Percentiles rank a stretch among this genome's conserved stretches.
Evolutionary conservation across 2,888 invertebrate genomes (phyloP).

Genomic region (Oasisia sp.): DNA sequence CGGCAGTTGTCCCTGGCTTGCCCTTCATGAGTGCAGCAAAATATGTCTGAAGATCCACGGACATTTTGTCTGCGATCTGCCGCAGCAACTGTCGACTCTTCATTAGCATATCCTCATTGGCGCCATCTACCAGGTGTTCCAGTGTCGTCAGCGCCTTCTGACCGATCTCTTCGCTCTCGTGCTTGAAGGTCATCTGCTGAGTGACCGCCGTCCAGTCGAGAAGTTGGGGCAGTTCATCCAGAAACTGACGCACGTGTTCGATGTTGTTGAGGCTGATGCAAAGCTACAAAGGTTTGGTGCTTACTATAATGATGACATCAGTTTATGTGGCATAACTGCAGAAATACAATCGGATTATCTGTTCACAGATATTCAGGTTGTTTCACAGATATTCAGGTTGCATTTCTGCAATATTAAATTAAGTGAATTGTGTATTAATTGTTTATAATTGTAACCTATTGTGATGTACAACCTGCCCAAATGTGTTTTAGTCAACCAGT

Average conservation of each 20-base stretch:
- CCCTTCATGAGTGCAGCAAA: slow-evolving; percentile 51
- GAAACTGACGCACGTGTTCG: slow-evolving; percentile 57
- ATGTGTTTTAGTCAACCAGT: too few relatives aligned
- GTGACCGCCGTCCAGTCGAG: slow-evolving; percentile 51
- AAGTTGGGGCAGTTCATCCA: slow-evolving; percentile 51
- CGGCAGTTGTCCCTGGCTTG: slow-evolving; percentile 51
- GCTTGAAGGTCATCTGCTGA: slow-evolving; percentile 46
- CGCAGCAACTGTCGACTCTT: slow-evolving; percentile 47
- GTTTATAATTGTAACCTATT: too few relatives aligned
- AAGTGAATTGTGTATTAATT: too few relatives aligned
- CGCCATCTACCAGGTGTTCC: slow-evolving; percentile 40
- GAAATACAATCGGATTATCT: too few relatives aligned
- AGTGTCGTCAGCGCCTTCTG: slow-evolving; percentile 47
- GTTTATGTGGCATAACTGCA: not conserved
- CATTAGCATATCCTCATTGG: slow-evolving; percentile 52
- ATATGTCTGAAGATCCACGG: slow-evolving; percentile 50
- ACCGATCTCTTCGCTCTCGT: slow-evolving; percentile 52
- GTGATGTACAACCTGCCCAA: too few relatives aligned
- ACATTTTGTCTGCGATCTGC: slow-evolving; percentile 55
- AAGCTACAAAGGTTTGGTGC: slow-evolving; percentile 47
- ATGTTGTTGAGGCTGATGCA: slow-evolving; percentile 64
- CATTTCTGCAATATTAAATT: not conserved
- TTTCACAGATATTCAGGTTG: not conserved
- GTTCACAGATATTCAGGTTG: not conserved
- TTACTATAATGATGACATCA: slow-evolving; percentile 6